Evolutionary conservation across 2,888 invertebrate genomes (phyloP), one percentile per base, ranked within the genome.

Genomic region (Allolobophora icterica): DNA sequence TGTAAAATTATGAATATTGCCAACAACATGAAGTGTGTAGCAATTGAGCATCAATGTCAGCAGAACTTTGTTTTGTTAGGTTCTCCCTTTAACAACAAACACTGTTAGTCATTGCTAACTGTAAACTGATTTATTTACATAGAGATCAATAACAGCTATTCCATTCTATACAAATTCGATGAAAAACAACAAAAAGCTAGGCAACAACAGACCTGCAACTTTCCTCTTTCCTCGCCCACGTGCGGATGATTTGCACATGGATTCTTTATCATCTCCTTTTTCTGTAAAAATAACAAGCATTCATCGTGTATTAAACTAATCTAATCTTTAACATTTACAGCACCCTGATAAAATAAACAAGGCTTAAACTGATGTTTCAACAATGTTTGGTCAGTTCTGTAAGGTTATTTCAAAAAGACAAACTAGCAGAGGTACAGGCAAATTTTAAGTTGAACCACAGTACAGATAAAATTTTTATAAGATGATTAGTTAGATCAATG

Each of bases 201-300:
- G 71, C n/a, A n/a, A 71, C n/a, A 71, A 71, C 71, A n/a, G 71
- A 71, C 30, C 13, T 13, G 11, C n/a, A n/a, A 8, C 71, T 71
- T n/a, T 71, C 71, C 71, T n/a, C 71, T 71, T 71, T 71, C 71
- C 71, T 71, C 71, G 71, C 6, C 71, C 71, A n/a, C 71, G 71
- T n/a, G 71, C 30, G n/a, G 71, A 71, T 71, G 71, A 71, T 24
- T 52, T 52, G 52, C 52, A 52, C 52, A 52, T 52, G 24, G 24
- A 52, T 71, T 30, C 71, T 71, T 71, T n/a, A 71, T n/a, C n/a
- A 11, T 71, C 8, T 71, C 13, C 30, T 71, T 30, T 13, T n/a
- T 52, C 24, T 21, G 24, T 15, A 52, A 52, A 71, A 71, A n/a
- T 6, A 71, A 71, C n/a, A 71, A 8, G n/a, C 5, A n/a, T n/a